Evolutionary conservation across 2,797 vertebrate species (phyloP).

Genomic region (Liparis tanakae): DNA sequence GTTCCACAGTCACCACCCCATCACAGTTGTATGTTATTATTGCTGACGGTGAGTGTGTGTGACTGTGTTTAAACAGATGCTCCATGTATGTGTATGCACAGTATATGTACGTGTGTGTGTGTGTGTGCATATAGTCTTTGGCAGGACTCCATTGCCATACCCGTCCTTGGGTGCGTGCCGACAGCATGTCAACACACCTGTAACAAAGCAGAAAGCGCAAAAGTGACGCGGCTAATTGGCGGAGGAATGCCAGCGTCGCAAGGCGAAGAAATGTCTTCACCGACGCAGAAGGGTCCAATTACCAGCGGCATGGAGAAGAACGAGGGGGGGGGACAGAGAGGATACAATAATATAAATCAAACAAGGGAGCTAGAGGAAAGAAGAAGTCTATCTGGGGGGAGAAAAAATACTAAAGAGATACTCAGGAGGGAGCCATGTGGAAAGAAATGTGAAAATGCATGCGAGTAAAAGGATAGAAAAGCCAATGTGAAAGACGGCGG

Average conservation of each 20-base stretch:
- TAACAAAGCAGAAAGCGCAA: constrained; percentile 66
- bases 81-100: not conserved
- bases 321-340: constrained; percentile 9
- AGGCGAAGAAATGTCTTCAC: constrained; percentile 64
- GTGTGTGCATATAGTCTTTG: constrained; percentile 43
- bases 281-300: constrained; percentile 68
- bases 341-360: constrained; percentile 20
- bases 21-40: constrained; percentile 50
- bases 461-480: constrained; percentile 16
- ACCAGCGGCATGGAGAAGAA: constrained; percentile 49
- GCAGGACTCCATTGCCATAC: constrained; percentile 53
- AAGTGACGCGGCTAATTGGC: constrained; percentile 72
- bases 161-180: constrained; percentile 51
- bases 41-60: constrained; percentile 31
- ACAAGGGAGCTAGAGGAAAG: not conserved
- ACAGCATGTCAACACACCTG: constrained; percentile 70
- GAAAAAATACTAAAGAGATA: constrained; percentile 8
- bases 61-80: constrained; percentile 35
- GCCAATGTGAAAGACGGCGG: not conserved
- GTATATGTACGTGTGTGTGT: not conserved
- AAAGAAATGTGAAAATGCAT: not conserved
- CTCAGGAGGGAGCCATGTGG: not conserved
- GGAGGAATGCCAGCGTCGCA: constrained; percentile 51
- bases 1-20: constrained; percentile 31
- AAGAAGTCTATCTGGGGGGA: not conserved